Evolutionary conservation across 2,797 vertebrate species (phyloP).

Genomic region (Tolypeutes matacus): DNA sequence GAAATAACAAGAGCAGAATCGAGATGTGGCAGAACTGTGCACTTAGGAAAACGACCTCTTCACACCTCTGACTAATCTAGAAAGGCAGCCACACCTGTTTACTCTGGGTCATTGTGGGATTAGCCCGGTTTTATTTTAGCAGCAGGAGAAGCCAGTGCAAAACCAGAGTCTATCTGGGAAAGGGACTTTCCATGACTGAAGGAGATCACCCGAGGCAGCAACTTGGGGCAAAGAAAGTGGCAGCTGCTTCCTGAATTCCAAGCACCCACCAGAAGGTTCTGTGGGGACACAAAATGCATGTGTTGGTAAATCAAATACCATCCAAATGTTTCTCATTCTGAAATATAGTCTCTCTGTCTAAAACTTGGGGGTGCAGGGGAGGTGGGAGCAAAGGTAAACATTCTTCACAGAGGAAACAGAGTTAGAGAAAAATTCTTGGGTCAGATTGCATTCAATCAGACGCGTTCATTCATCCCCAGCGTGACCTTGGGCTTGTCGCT

Average conservation of each 20-base stretch:
- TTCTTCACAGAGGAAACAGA: not conserved
- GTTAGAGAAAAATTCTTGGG: not conserved
- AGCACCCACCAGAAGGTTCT: not conserved
- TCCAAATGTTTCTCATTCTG: not conserved
- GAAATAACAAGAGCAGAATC: not conserved
- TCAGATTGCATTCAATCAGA: not conserved
- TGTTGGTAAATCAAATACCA: not conserved
- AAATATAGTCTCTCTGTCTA: not conserved
- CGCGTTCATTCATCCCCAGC: not conserved
- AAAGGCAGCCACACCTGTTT: slow-evolving; percentile 62
- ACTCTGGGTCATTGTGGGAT: slow-evolving; percentile 38
- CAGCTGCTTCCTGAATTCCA: slow-evolving; percentile 53
- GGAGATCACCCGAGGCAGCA: slow-evolving; percentile 15
- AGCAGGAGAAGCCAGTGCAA: slow-evolving; percentile 60
- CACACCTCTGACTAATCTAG: not conserved
- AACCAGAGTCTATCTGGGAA: slow-evolving; percentile 44
- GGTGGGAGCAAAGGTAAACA: not conserved
- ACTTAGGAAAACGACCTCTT: not conserved
- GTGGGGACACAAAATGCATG: not conserved
- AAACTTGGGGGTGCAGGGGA: not conserved
- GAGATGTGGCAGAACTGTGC: not conserved
- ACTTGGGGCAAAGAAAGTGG: not conserved
- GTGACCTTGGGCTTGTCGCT: not conserved
- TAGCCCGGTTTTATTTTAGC: slow-evolving; percentile 77
- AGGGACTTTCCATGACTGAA: slow-evolving; percentile 73